Evolutionary conservation across 1,140 invertebrate species (phyloP).

Genomic region (Hermetia illucens): DNA sequence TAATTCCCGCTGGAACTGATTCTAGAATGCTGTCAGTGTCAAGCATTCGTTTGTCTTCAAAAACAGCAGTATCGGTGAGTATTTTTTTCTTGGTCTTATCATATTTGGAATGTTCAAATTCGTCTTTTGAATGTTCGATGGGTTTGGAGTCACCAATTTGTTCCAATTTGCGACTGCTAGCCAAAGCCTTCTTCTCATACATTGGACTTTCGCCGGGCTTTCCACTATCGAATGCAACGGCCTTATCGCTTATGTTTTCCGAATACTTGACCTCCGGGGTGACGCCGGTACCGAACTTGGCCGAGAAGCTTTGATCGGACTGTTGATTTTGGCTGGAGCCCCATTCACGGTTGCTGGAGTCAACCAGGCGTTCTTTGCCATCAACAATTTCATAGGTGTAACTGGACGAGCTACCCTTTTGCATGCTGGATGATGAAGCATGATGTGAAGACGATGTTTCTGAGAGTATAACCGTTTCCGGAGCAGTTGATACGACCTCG

Average conservation of each 20-base stretch:
- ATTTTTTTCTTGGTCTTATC: too few species aligned
- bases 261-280: slow-evolving; percentile 37
- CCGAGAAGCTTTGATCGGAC: slow-evolving; percentile 35
- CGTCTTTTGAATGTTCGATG: not conserved
- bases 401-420: slow-evolving; percentile 38
- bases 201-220: slow-evolving; percentile 30
- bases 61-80: too few species aligned
- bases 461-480: not conserved
- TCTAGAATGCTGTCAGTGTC: too few species aligned
- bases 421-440: slow-evolving; percentile 12
- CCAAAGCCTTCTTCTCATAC: slow-evolving; percentile 8
- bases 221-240: slow-evolving; percentile 37
- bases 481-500: not conserved
- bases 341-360: slow-evolving; percentile 37
- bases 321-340: slow-evolving; percentile 33
- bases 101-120: too few species aligned
- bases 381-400: slow-evolving; percentile 42
- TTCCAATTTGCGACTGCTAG: not conserved
- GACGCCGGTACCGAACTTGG: slow-evolving; percentile 34
- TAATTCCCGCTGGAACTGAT: too few species aligned
- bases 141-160: slow-evolving; percentile 1
- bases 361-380: slow-evolving; percentile 42
- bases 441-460: not conserved
- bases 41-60: too few species aligned
- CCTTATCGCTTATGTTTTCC: slow-evolving; percentile 35